phyloP scores from a whole-genome alignment of 37 sponge, comb jelly and placozoan genomes.

The Corticium candelabrum region DNA sequence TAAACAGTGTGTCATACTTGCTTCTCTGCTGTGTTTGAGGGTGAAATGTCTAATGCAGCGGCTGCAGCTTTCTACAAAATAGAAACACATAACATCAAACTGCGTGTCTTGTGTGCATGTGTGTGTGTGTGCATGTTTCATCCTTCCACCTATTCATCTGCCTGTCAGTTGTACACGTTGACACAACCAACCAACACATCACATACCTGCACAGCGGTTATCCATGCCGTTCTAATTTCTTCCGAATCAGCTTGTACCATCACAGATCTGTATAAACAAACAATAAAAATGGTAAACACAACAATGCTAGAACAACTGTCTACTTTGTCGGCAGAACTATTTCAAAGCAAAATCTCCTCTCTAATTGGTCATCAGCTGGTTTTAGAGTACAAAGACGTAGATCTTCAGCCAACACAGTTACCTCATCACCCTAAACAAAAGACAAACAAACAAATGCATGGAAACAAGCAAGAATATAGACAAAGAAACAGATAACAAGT shows the following conservation, averaged over 20 bases:
- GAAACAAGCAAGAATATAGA: too few species aligned
- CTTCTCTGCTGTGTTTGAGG: too few species aligned
- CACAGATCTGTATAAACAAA: slow-evolving; percentile 15
- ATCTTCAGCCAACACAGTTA: slow-evolving; percentile 44
- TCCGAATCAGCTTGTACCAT: slow-evolving; percentile 66
- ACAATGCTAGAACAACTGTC: too few species aligned
- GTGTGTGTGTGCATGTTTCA: too few species aligned
- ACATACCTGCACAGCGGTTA: background rate
- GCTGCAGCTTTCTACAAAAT: background rate
- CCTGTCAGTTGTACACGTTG: too few species aligned
- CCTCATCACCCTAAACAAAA: slow-evolving; percentile 16
- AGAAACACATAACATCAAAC: background rate
- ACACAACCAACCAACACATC: background rate
- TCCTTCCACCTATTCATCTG: too few species aligned
- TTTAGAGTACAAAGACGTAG: slow-evolving; percentile 62
- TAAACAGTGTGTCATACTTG: too few species aligned
- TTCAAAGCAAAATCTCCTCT: slow-evolving; percentile 69
- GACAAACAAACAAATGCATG: too few species aligned
- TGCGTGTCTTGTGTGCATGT: too few species aligned
- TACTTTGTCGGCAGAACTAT: slow-evolving; percentile 42
- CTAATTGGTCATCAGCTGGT: slow-evolving; percentile 51
- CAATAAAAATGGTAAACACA: background rate
- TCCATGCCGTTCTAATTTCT: slow-evolving; percentile 42
- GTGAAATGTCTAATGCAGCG: background rate
- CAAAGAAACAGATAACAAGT: slow-evolving; percentile 12